phyloP scores from a whole-genome alignment of 2,797 vertebrate genomes.

The Myotis vivesi region DNA sequence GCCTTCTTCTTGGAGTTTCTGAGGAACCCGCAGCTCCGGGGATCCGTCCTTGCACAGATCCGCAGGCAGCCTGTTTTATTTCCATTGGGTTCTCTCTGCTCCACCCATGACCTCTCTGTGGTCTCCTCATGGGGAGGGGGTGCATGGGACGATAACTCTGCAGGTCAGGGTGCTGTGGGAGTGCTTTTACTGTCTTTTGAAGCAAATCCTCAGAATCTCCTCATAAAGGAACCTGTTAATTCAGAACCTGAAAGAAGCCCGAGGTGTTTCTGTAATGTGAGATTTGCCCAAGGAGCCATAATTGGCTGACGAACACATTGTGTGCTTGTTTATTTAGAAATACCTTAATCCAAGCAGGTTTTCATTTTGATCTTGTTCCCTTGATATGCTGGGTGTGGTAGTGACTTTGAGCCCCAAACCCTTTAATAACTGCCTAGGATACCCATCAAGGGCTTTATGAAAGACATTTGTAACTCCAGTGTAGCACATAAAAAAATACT shows the following conservation, averaged over 20 bases:
- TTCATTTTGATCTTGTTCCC: constrained; percentile 51
- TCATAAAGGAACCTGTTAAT: background rate
- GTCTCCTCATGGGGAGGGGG: background rate
- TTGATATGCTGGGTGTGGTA: background rate
- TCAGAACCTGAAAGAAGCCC: constrained; percentile 7
- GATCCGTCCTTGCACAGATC: background rate
- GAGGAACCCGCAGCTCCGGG: background rate
- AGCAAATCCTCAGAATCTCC: background rate
- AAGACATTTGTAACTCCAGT: background rate
- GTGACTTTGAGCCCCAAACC: constrained; percentile 16
- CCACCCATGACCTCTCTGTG: background rate
- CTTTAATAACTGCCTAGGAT: constrained; percentile 9
- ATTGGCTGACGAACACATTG: background rate
- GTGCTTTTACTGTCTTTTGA: background rate
- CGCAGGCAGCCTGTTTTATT: background rate
- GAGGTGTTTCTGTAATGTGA: background rate
- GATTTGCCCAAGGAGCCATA: background rate
- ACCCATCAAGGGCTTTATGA: constrained; percentile 22
- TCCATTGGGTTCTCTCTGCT: background rate
- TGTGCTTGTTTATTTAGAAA: constrained; percentile 25
- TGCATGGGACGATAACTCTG: background rate
- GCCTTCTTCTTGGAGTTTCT: background rate
- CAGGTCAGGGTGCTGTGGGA: background rate
- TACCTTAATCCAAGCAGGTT: constrained; percentile 16
- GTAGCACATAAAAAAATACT: background rate